Evolutionary conservation across 2,888 invertebrate species (phyloP), one percentile per base, ranked within the genome.

Genomic region (Boloria selene): DNA sequence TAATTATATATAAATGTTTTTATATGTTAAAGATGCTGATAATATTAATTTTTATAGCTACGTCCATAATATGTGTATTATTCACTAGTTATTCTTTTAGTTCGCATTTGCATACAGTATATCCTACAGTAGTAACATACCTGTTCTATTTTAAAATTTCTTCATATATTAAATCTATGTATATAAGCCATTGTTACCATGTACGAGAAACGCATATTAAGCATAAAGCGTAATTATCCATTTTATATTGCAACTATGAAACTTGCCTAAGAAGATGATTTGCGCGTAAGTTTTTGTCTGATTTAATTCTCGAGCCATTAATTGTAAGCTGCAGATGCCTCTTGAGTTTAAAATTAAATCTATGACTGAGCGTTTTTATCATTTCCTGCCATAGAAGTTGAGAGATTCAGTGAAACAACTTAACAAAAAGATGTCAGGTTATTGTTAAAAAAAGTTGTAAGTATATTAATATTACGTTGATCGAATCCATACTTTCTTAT

Each of bases 241-340:
- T 16, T 58, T n/a, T 5, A 47, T 31, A 16, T 61, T 45, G n/a
- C 16, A 52, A 58, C 58, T 62, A 13, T 53, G 51, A 13, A 54
- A 47, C 14, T 16, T 17, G 16, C 65, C 44, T 58, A 65, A 65
- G 42, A 17, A 7, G 13, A 59, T 59, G 62, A 61, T 65, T 65
- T 47, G 58, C 47, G 64, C 58, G 67, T 60, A 60, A 55, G 56
- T 67, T 67, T 64, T 68, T 61, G 68, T 68, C 58, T 53, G 58
- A 44, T 61, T 68, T 56, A 65, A 68, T 64, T 58, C 52, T 22
- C 13, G 17, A 22, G 31, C 44, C 44, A 52, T 64, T 64, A 52
- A 50, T 14, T 14, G 17, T 56, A 52, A 22, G 45, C 17, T 45
- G 26, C 44, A 44, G 55, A 18, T n/a, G 44, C 44, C 50, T 50